Conservation (phyloP, 2,797 vertebrate species). For the Ctenosaura bakeri region DNA sequence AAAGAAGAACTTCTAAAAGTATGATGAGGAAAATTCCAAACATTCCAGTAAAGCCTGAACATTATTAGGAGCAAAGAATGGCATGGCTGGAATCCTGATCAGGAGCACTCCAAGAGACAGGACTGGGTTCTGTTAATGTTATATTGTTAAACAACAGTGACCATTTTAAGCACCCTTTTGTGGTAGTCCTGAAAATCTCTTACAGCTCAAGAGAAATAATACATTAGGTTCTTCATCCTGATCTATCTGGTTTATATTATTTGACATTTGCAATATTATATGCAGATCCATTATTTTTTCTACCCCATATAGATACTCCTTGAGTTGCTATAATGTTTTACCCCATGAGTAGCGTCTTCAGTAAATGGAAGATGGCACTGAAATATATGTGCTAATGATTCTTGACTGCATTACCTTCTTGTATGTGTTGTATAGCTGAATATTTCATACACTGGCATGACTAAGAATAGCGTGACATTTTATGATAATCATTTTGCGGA, state of each 20-base stretch:
- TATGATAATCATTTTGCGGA: slow-evolving; percentile 47
- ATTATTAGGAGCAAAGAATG: not conserved
- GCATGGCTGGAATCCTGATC: not conserved
- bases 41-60: not conserved
- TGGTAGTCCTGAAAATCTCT: not conserved
- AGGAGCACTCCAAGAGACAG: not conserved
- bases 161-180: not conserved
- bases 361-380: not conserved
- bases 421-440: slow-evolving; percentile 3
- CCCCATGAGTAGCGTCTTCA: slow-evolving; percentile 5
- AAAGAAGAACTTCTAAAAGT: not conserved
- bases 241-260: not conserved
- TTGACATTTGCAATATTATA: not conserved
- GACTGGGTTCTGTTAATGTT: not conserved
- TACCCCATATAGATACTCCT: not conserved
- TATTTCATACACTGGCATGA: slow-evolving; percentile 46
- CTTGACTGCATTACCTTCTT: slow-evolving; percentile 29
- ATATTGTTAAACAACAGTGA: not conserved
- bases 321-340: slow-evolving; percentile 2
- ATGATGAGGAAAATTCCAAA: not conserved
- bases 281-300: rapidly evolving
- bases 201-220: not conserved
- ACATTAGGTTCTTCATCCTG: not conserved
- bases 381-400: slow-evolving; percentile 32
- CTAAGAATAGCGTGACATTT: slow-evolving; percentile 52